These are phyloP conservation scores for Entomyzon cyanotis DNA, from an alignment of 2,113 vertebrate genomes.

Conservation along the genomic window DNA sequence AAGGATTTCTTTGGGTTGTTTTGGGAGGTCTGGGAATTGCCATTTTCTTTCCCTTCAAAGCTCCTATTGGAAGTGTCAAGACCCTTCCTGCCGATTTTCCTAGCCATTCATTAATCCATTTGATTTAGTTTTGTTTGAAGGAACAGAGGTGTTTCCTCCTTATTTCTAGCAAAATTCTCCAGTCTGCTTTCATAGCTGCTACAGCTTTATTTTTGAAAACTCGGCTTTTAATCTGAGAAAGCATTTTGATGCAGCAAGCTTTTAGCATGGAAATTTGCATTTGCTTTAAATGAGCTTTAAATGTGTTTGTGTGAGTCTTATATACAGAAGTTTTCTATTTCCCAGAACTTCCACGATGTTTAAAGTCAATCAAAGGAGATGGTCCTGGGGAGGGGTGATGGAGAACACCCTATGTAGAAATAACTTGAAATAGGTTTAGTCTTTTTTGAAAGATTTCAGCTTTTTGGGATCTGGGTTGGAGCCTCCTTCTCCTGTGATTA, in stretches of 20 bases:
- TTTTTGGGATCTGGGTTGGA: background rate
- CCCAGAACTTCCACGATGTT: background rate
- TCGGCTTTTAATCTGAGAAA: background rate
- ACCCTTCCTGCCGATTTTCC: background rate
- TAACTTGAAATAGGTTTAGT: background rate
- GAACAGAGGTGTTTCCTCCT: background rate
- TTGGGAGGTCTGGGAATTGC: background rate
- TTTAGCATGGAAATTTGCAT: background rate
- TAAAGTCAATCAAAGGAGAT: background rate
- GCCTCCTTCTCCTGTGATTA: background rate
- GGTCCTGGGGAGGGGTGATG: background rate
- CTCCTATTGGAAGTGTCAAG: background rate
- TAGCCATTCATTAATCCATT: background rate
- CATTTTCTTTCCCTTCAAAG: background rate
- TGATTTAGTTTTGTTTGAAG: background rate
- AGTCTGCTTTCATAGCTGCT: background rate
- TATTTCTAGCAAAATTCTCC: background rate
- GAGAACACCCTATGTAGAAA: background rate
- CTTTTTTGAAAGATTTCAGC: background rate
- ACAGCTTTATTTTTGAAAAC: slow-evolving; percentile 1
- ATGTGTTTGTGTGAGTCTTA: background rate
- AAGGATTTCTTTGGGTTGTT: background rate
- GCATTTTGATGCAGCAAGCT: background rate
- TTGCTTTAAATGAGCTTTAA: background rate
- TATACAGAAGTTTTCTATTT: background rate